Base-by-base conservation (phyloP, 2,797 vertebrate species). In the Schizopygopsis pylzovi region DNA sequence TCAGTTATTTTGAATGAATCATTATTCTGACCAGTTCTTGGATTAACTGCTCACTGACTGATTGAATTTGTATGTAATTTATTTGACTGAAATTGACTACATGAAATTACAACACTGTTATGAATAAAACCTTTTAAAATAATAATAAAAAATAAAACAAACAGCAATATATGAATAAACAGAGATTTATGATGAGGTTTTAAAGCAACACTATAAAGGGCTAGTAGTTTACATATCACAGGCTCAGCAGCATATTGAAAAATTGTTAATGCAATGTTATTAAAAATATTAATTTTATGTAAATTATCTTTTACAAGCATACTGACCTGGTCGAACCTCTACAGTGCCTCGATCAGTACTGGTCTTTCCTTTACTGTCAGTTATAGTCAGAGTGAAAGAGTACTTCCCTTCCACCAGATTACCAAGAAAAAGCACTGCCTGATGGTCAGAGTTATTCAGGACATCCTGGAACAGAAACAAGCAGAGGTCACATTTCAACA, bases 381-480 rank as follows among this genome's bases (percentile, higher is more conserved):
- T 98, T 77, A 99, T 97, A 70, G 96, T 97, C 90, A 99, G 93
- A 33, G 94, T 96, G 92, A 99, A 99, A 0, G 92, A 96, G 92
- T 99, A 99, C 71, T 96, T 98, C 25, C 98, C 98, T 92, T 96
- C 96, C 3, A 99, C 98, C 92, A 99, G 93, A 93, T 99, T 98
- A 84, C 97, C 96, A 25, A 99, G 93, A 67, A 99, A 96, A 81
- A 99, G 96, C 89, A 99, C 93, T 0, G 97, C 94, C 89, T 97
- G 98, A 90, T 96, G 98, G 91, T 99, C 97, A 41, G 98, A 99
- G 93, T 95, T 96, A 93, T 99, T 99, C 89, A 99, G 92, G 70
- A 99, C 97, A 86, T 98, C 98, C 98, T 99, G 89, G 43, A 81
- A 85, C 79, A 16, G 76, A 43, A 71, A 87, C 67, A 70, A 2